These are phyloP conservation scores for Catonia carolina DNA, from an alignment of 2,888 invertebrate genomes.

Conservation along the genomic window DNA sequence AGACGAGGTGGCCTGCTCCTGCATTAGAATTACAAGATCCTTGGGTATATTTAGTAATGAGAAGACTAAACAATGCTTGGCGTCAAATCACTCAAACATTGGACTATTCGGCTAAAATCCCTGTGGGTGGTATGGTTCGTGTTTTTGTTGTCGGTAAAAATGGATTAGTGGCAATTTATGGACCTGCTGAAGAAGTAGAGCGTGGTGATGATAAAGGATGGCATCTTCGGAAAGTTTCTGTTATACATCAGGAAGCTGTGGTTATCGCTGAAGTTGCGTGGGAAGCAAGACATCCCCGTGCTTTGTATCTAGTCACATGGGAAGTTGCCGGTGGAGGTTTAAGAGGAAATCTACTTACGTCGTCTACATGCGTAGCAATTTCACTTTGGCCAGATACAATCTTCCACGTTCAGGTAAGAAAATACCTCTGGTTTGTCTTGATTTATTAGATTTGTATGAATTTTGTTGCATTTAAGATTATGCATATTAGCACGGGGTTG, in stretches of 20 bases:
- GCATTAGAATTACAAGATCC: constrained; percentile 35
- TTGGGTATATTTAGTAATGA: constrained; percentile 62
- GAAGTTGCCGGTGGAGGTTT: constrained; percentile 74
- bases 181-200: constrained; percentile 45
- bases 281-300: constrained; percentile 46
- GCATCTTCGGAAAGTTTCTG: constrained; percentile 59
- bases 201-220: constrained; percentile 43
- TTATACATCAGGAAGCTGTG: constrained; percentile 60
- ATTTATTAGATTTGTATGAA: too few species aligned
- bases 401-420: constrained; percentile 67
- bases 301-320: constrained; percentile 70
- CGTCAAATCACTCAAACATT: constrained; percentile 50
- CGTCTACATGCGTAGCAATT: constrained; percentile 68
- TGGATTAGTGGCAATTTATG: constrained; percentile 62
- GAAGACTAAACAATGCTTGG: constrained; percentile 44
- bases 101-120: constrained; percentile 55
- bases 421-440: too few species aligned
- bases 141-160: constrained; percentile 62
- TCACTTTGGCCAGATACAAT: constrained; percentile 74
- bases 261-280: constrained; percentile 64
- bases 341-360: constrained; percentile 73
- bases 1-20: constrained; percentile 58
- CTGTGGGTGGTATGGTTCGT: constrained; percentile 53
- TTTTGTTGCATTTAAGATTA: too few species aligned
- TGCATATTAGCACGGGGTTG: too few species aligned